Evolutionary conservation across 2,113 vertebrate genomes (phyloP), one percentile per base, ranked within the genome.

Genomic region (Stigmatopora nigra): DNA sequence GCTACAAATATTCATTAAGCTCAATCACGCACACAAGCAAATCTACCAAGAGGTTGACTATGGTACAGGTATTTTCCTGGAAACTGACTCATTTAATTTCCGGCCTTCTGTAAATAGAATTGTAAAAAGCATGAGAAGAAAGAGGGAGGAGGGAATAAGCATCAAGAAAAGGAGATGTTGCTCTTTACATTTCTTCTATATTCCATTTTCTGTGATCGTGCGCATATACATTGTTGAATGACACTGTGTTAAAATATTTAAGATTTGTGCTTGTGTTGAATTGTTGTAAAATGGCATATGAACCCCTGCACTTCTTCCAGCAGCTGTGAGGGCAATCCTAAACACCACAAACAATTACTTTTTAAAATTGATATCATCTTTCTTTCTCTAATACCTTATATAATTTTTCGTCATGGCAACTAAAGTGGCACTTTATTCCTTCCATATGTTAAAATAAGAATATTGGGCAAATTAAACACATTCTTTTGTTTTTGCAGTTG

Each of bases 71-170:
- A 75, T 87, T 83, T 86, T 87, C 83, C 83, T 83, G 84, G 82
- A 80, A 77, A 69, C 76, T 85, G 83, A 87, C 77, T 88, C 85
- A 84, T 71, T 86, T 67, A 46, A 57, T 77, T 80, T 79, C 62
- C 68, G 65, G 63, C 61, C 76, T 79, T 69, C 83, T 80, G 36
- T 84, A 85, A 82, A 86, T 83, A 86, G 84, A 73, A 45, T 60
- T n/a, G 72, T 70, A 75, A 60, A 56, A 79, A 69, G 76, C 76
- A 70, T 68, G 63, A 48, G 70, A 67, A 44, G 45, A 68, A 57
- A 55, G 36, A 68, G 57, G 74, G 75, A 73, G 73, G 78, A 82
- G 80, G 85, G 83, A 85, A 78, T 79, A 68, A 76, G 72, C 57
- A 69, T 66, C 80, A 64, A 72, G 75, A 81, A 71, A 75, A 76